Evolutionary conservation across 2,888 invertebrate species (phyloP).

Genomic region (Urechis unicinctus): DNA sequence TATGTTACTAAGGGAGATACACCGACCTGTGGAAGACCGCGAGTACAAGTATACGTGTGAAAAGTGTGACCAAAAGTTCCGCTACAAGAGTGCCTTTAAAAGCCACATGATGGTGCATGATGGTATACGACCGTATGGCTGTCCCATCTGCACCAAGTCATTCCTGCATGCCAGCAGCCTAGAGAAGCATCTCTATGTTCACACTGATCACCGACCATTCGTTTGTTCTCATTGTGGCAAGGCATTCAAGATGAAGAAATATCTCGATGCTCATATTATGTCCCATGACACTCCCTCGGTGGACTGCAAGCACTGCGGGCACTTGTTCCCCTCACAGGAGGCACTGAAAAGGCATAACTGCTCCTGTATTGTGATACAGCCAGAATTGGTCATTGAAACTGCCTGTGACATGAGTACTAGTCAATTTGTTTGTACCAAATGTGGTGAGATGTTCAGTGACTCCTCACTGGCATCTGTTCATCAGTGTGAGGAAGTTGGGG

Average conservation of each 20-base stretch:
- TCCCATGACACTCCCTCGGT: not conserved
- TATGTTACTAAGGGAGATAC: conserved; percentile 6
- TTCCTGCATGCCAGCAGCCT: conserved; percentile 1
- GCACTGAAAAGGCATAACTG: no score
- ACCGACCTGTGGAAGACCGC: conserved; percentile 1
- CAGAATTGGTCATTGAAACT: no score
- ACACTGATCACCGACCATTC: conserved; percentile 2
- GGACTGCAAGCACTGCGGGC: not conserved
- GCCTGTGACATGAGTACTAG: no score
- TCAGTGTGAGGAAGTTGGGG: not conserved
- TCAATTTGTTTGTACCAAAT: no score
- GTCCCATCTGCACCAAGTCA: not conserved
- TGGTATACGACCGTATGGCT: conserved; percentile 1
- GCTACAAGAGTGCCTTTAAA: not conserved
- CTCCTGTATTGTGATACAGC: no score
- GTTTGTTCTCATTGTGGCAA: conserved; percentile 2
- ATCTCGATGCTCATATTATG: conserved; percentile 7
- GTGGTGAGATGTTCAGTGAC: not conserved
- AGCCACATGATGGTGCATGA: conserved; percentile 1
- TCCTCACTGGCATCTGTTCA: not conserved
- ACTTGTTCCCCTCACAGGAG: no score
- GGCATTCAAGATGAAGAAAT: conserved; percentile 9
- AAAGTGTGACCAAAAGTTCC: conserved; percentile 5
- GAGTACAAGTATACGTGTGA: conserved; percentile 2
- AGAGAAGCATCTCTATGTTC: not conserved